Evolutionary conservation across 2,888 invertebrate genomes (phyloP).

Genomic region (Oasisia sp.): DNA sequence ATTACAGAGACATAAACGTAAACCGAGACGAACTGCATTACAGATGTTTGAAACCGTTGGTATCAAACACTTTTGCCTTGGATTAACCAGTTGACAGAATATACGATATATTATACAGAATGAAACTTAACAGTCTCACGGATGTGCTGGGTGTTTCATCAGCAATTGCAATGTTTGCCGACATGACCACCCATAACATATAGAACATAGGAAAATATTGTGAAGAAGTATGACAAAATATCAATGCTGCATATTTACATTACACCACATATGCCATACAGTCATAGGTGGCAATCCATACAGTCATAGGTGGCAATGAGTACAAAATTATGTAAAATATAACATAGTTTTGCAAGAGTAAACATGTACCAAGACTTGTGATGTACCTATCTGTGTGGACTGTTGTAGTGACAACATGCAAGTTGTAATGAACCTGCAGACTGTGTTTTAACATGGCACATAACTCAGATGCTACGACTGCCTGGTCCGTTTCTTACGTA

Average conservation of each 20-base stretch:
- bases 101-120: background rate
- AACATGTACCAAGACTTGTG: background rate
- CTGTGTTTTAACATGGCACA: too few species aligned
- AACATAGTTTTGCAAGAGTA: background rate
- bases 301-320: background rate
- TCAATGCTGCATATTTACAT: background rate
- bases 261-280: background rate
- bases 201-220: background rate
- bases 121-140: background rate
- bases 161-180: background rate
- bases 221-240: background rate
- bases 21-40: background rate
- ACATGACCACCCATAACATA: background rate
- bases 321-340: background rate
- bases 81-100: background rate
- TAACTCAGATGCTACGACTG: too few species aligned
- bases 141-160: background rate
- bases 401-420: too few species aligned
- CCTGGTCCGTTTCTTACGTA: too few species aligned
- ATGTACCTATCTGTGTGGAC: too few species aligned
- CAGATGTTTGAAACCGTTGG: background rate
- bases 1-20: background rate
- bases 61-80: background rate
- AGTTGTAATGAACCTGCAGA: too few species aligned
- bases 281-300: too few species aligned